Evolutionary conservation across 2,113 vertebrate genomes (phyloP), one percentile per base, ranked within the genome.

Genomic region (human): DNA sequence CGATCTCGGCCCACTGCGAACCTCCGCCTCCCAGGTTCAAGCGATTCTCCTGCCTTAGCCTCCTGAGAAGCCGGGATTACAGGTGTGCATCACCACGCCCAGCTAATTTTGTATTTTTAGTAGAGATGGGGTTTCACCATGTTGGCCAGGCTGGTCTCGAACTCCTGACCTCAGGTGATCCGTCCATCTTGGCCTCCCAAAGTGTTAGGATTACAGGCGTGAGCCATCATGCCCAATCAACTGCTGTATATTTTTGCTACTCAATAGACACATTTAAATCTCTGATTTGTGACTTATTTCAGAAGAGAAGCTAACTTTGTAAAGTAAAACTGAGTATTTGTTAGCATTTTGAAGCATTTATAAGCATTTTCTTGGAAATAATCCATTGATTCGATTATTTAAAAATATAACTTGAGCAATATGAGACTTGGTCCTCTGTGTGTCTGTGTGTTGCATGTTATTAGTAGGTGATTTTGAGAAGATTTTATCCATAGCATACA

Each of bases 291-390:
- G 27, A 92, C 75, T 94, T 83, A 30, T 76, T 94, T 79, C 81
- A 96, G 32, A 95, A 79, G 68, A 79, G 68, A 82, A 88, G 79
- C 6, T 68, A 48, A 48, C 73, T 93, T 95, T 96, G 55, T 70
- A 61, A 91, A 93, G 45, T 64, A 82, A 86, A 91, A 30, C 25
- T 73, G 57, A 93, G 18, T 88, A 25, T 96, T 70, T 89, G 35
- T 89, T 80, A 61, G 27, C 48, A 48, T 97, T 92, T 57, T 81
- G 40, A 95, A 94, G 76, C 30, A 23, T 48, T 85, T 40, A 7
- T 45, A 87, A 81, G 59, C 55, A 64, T 92, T 92, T 83, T 92
- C 64, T 94, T 96, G 16, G 52, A 90, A 95, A 64, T 95, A 86
- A 43, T 55, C 30, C 16, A n/a, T 85, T 93, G 22, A 40, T 92